phyloP scores from a whole-genome alignment of 2,797 vertebrate genomes.

The Sebastes diaconus region DNA sequence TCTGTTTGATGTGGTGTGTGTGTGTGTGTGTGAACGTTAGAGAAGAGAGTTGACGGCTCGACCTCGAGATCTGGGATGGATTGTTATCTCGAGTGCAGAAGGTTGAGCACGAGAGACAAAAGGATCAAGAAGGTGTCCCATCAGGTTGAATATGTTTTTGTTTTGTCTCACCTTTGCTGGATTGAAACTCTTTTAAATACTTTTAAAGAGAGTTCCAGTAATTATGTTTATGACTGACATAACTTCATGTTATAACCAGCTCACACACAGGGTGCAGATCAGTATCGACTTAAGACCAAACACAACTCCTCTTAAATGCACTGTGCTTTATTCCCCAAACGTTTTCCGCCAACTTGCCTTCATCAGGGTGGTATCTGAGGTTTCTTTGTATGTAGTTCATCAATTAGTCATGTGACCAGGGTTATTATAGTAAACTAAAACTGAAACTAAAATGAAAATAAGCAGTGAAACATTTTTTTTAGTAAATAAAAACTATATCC shows the following conservation, averaged over 20 bases:
- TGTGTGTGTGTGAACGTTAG: slow-evolving; percentile 23
- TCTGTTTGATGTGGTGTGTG: slow-evolving; percentile 63
- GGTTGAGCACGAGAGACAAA: slow-evolving; percentile 20
- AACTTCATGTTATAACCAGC: neutral
- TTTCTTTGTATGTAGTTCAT: neutral
- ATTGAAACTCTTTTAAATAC: neutral
- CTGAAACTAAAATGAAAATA: rapidly evolving
- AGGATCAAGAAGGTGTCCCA: neutral
- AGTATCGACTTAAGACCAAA: neutral
- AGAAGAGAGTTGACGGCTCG: slow-evolving; percentile 52
- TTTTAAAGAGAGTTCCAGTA: neutral
- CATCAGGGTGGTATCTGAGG: neutral
- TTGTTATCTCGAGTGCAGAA: slow-evolving; percentile 29
- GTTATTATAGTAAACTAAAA: too few relatives aligned
- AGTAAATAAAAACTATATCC: too few relatives aligned
- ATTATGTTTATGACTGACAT: neutral
- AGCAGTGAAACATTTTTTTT: too few relatives aligned
- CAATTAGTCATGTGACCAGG: neutral
- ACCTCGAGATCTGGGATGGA: slow-evolving; percentile 51
- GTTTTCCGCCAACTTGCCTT: neutral
- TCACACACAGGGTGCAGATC: neutral
- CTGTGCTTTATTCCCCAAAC: neutral
- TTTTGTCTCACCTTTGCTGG: neutral
- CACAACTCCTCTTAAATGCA: neutral
- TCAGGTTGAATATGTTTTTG: neutral